A percentile compares a stretch with the other conserved stretches of the same genome.
Evolutionary conservation across 2,888 invertebrate genomes (phyloP).

Genomic region (Microplitis manilae): DNA sequence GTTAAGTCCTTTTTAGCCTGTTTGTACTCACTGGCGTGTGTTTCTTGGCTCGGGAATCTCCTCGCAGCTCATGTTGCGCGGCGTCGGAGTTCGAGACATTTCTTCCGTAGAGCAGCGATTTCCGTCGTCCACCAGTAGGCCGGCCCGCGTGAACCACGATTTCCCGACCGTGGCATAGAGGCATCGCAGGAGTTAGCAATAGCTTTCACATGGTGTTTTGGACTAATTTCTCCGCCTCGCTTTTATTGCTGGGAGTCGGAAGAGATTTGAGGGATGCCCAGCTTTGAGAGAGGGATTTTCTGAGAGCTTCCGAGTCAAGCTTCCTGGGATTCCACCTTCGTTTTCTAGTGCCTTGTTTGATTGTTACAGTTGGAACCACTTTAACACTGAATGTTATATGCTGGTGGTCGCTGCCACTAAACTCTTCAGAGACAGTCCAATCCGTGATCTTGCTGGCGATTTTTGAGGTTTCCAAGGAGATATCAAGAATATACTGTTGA

Average conservation of each 20-base stretch:
- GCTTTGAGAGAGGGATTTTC: conserved; percentile 7
- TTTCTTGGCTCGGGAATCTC: conserved; percentile 8
- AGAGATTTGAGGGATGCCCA: background rate
- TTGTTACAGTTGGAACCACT: background rate
- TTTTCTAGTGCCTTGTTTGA: no score
- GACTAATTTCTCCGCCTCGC: conserved; percentile 29
- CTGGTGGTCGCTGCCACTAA: conserved; percentile 40
- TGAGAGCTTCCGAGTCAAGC: conserved; percentile 18
- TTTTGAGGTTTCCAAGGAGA: conserved; percentile 26
- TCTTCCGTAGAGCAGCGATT: conserved; percentile 18
- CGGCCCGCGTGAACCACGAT: background rate
- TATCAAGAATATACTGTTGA: conserved; percentile 36
- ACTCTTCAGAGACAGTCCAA: conserved; percentile 35
- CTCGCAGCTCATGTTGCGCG: conserved; percentile 10
- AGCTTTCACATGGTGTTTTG: conserved; percentile 33
- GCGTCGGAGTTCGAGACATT: conserved; percentile 23
- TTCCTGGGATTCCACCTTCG: conserved; percentile 33
- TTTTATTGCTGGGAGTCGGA: background rate
- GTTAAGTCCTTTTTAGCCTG: conserved; percentile 29
- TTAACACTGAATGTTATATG: conserved; percentile 27
- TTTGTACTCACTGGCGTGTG: conserved; percentile 13
- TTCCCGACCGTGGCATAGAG: conserved; percentile 16
- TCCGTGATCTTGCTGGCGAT: conserved; percentile 18
- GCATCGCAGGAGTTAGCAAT: conserved; percentile 33
- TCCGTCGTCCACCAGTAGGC: conserved; percentile 38